phyloP scores from a whole-genome alignment of 2,113 vertebrate species.

The Catharus fuscescens region DNA sequence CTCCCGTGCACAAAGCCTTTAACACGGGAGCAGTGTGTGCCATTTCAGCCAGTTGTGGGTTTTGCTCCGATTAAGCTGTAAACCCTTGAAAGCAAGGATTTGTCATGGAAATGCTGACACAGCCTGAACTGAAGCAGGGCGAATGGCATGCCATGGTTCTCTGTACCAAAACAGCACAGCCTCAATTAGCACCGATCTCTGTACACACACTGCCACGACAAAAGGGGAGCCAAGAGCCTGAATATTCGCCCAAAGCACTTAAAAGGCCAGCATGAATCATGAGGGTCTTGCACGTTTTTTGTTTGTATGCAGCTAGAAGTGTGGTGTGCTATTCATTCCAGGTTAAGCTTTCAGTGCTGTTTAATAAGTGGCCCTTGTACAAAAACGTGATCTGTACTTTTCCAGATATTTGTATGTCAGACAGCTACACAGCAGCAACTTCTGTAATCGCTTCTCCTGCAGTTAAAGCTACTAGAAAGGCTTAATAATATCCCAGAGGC shows the following conservation, averaged over 20 bases:
- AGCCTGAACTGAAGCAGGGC: not conserved
- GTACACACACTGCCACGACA: conserved; percentile 26
- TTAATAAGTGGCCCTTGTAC: conserved; percentile 74
- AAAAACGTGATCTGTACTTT: conserved; percentile 76
- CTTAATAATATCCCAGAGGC: conserved; percentile 99
- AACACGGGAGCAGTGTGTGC: not conserved
- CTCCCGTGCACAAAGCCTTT: not conserved
- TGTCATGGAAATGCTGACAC: conserved; percentile 63
- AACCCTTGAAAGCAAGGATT: conserved; percentile 54
- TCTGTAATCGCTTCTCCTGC: conserved; percentile 87
- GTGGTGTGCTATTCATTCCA: conserved; percentile 65
- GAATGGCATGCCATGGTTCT: conserved; percentile 2
- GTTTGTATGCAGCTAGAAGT: conserved; percentile 46
- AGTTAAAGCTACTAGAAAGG: conserved; percentile 91
- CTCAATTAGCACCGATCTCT: not conserved
- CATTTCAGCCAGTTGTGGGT: not conserved
- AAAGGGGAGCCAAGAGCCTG: conserved; percentile 8
- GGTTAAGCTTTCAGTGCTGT: conserved; percentile 72
- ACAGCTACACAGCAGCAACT: conserved; percentile 83
- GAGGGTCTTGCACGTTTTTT: conserved; percentile 47
- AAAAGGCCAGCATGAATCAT: conserved; percentile 60
- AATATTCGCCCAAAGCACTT: conserved; percentile 40
- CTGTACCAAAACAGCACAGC: not conserved
- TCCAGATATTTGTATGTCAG: conserved; percentile 81
- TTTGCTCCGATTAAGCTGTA: conserved; percentile 48